Percentiles rank a stretch among this genome's conserved stretches.
Conservation (phyloP, 2,113 vertebrate genomes). For the Castor canadensis region DNA sequence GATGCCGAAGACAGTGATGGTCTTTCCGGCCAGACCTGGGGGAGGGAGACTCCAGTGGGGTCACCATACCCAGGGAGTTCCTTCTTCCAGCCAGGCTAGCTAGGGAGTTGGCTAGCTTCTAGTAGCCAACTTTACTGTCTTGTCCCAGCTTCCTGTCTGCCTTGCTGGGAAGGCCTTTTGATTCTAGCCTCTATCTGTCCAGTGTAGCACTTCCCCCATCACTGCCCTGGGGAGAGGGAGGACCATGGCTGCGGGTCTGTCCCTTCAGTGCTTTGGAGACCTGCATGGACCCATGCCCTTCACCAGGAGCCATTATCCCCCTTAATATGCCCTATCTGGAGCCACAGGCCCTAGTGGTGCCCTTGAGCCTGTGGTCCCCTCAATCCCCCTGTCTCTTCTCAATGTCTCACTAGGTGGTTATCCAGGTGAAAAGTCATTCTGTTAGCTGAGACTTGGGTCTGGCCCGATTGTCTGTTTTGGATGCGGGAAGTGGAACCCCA, state of each 20-base stretch:
- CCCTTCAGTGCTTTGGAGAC: background rate
- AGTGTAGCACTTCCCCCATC: background rate
- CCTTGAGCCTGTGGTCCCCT: background rate
- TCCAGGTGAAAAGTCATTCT: conserved; percentile 35
- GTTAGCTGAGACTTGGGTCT: background rate
- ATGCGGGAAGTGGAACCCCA: background rate
- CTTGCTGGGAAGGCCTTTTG: background rate
- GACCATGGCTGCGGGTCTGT: background rate
- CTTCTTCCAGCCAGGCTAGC: background rate
- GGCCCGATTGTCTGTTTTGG: conserved; percentile 17
- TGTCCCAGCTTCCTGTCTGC: background rate
- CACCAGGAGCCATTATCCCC: background rate
- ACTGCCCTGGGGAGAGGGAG: background rate
- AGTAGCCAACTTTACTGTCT: background rate
- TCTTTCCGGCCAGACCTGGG: conserved; percentile 67
- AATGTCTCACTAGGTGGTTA: background rate
- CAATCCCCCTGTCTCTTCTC: background rate
- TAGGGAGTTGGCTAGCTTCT: background rate
- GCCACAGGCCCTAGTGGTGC: background rate
- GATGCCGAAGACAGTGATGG: conserved; percentile 62
- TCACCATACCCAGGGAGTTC: conserved; percentile 21
- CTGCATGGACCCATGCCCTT: background rate
- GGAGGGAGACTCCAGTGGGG: conserved; percentile 19
- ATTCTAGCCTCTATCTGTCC: background rate
- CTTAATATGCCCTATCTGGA: background rate